Evolutionary conservation across 2,113 vertebrate genomes (phyloP).

Genomic region (Datnioides undecimradiatus): DNA sequence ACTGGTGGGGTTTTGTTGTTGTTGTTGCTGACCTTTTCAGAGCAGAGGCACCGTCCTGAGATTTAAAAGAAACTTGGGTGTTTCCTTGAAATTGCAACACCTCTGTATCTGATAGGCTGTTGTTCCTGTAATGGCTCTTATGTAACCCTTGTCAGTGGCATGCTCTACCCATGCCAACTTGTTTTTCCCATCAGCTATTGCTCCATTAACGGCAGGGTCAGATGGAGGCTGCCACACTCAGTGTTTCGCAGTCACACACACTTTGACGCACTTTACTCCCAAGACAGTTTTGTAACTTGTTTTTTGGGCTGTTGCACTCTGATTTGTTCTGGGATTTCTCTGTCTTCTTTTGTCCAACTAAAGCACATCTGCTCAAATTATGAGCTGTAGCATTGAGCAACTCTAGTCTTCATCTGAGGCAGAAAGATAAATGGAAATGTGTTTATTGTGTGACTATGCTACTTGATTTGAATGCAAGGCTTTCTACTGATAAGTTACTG

Average conservation of each 20-base stretch:
- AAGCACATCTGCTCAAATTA: conserved; percentile 16
- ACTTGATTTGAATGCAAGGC: not conserved
- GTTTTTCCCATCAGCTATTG: conserved; percentile 54
- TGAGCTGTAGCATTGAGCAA: conserved; percentile 15
- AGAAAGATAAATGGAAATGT: not conserved
- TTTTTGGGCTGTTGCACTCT: conserved; percentile 46
- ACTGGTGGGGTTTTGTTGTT: no score
- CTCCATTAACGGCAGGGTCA: conserved; percentile 44
- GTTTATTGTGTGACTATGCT: not conserved
- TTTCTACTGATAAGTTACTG: not conserved
- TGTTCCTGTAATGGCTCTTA: conserved; percentile 50
- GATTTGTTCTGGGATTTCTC: conserved; percentile 3
- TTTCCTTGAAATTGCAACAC: conserved; percentile 42
- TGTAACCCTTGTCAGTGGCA: conserved; percentile 47
- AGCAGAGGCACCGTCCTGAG: not conserved
- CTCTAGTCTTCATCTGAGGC: not conserved
- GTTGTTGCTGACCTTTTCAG: conserved; percentile 8
- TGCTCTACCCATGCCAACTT: conserved; percentile 43
- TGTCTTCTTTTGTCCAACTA: conserved; percentile 11
- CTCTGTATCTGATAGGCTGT: conserved; percentile 34
- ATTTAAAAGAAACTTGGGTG: conserved; percentile 11
- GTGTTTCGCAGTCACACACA: conserved; percentile 31
- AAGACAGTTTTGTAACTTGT: conserved; percentile 71
- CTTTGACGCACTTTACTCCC: conserved; percentile 51
- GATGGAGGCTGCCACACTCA: conserved; percentile 18